Percentiles rank a stretch among this genome's conserved stretches.
These are phyloP conservation scores for Bucorvus abyssinicus DNA, from an alignment of 2,797 vertebrate species.

Conservation along the genomic window DNA sequence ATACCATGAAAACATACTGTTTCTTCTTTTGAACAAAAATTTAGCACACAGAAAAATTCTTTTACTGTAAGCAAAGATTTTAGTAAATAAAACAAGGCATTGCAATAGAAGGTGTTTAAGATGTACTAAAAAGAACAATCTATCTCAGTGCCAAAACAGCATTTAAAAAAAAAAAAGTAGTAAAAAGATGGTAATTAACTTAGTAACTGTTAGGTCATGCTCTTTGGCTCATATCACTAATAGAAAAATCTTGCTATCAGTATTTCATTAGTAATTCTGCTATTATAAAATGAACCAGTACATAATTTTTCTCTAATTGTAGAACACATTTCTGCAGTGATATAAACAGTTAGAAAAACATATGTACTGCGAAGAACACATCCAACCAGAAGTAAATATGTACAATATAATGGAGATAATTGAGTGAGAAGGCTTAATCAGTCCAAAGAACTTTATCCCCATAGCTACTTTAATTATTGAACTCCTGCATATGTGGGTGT, in stretches of 20 bases:
- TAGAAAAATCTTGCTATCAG: background rate
- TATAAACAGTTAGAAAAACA: background rate
- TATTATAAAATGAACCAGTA: background rate
- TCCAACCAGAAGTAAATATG: background rate
- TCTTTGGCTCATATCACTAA: background rate
- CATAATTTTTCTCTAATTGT: background rate
- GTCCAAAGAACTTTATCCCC: background rate
- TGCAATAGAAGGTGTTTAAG: background rate
- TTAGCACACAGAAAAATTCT: background rate
- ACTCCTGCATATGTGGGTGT: background rate
- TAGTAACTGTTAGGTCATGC: background rate
- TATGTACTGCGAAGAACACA: background rate
- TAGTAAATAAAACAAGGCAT: background rate
- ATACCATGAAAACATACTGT: background rate
- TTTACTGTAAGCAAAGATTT: background rate
- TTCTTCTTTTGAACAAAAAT: slow-evolving; percentile 5
- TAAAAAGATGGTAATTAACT: background rate
- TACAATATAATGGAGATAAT: background rate
- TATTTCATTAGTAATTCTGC: background rate
- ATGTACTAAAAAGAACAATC: background rate
- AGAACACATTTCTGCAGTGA: background rate
- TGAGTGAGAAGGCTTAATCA: background rate
- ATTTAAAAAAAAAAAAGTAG: background rate
- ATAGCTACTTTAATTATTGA: background rate
- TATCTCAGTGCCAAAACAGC: background rate